Conservation (phyloP, 2,888 invertebrate species). For the Patella pellucida region DNA sequence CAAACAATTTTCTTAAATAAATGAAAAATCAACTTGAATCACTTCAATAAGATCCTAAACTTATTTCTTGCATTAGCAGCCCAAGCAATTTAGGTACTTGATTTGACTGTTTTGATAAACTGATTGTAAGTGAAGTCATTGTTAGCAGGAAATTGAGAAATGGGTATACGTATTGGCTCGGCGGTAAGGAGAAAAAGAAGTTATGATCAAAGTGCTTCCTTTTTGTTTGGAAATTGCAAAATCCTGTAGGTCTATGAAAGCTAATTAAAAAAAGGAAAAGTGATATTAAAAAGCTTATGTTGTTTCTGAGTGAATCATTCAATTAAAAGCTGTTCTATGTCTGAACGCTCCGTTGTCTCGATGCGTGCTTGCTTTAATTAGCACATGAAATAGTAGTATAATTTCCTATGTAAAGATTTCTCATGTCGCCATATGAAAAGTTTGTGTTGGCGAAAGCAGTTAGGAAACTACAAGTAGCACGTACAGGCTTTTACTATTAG, state of each 20-base stretch:
- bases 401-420: slow-evolving; percentile 29
- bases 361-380: slow-evolving; percentile 27
- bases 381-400: slow-evolving; percentile 24
- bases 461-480: slow-evolving; percentile 26
- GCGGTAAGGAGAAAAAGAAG: slow-evolving; percentile 10
- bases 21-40: too few relatives aligned
- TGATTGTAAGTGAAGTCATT: not conserved
- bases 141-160: slow-evolving; percentile 28
- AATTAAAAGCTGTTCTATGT: slow-evolving; percentile 24
- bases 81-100: too few relatives aligned
- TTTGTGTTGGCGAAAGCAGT: slow-evolving; percentile 20
- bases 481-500: slow-evolving; percentile 37
- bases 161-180: slow-evolving; percentile 13
- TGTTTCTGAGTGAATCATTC: slow-evolving; percentile 13
- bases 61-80: too few relatives aligned
- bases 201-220: slow-evolving; percentile 26
- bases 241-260: slow-evolving; percentile 25
- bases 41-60: too few relatives aligned
- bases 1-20: too few relatives aligned
- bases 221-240: slow-evolving; percentile 32
- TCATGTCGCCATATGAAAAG: slow-evolving; percentile 18
- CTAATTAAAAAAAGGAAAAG: slow-evolving; percentile 31
- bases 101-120: too few relatives aligned
- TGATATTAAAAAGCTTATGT: slow-evolving; percentile 18
- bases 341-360: slow-evolving; percentile 13